These are phyloP conservation scores for Corythornis madagascariensis DNA, from an alignment of 2,113 vertebrate genomes.

Conservation along the genomic window DNA sequence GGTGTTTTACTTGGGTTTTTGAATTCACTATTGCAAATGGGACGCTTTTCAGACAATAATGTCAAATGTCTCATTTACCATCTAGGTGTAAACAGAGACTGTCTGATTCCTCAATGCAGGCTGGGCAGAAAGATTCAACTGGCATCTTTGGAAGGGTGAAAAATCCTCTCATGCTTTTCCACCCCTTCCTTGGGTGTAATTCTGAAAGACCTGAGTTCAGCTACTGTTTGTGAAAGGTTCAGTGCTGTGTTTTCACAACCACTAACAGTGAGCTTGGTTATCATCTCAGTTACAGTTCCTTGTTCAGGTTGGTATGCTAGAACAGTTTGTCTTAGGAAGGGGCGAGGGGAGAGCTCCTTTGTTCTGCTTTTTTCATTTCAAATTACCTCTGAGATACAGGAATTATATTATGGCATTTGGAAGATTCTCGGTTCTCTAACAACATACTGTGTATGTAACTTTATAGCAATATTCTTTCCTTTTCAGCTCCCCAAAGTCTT, in stretches of 20 bases:
- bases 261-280: neutral
- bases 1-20: neutral
- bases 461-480: conserved; percentile 65
- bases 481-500: conserved; percentile 51
- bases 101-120: neutral
- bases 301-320: neutral
- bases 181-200: neutral
- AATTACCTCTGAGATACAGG: neutral
- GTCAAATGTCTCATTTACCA: neutral
- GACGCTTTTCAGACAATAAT: neutral
- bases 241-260: rapidly evolving
- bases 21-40: neutral
- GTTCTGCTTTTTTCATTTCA: neutral
- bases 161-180: neutral
- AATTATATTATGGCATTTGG: neutral
- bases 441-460: neutral
- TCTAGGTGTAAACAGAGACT: neutral
- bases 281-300: neutral
- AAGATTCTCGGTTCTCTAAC: neutral
- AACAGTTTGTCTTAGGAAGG: neutral
- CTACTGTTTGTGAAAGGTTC: neutral
- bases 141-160: neutral
- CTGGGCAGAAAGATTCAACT: neutral
- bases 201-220: rapidly evolving
- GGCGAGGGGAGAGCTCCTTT: neutral